Evolutionary conservation across 2,113 vertebrate species (phyloP), one percentile per base, ranked within the genome.

Genomic region (Andinoacara biseriatus): DNA sequence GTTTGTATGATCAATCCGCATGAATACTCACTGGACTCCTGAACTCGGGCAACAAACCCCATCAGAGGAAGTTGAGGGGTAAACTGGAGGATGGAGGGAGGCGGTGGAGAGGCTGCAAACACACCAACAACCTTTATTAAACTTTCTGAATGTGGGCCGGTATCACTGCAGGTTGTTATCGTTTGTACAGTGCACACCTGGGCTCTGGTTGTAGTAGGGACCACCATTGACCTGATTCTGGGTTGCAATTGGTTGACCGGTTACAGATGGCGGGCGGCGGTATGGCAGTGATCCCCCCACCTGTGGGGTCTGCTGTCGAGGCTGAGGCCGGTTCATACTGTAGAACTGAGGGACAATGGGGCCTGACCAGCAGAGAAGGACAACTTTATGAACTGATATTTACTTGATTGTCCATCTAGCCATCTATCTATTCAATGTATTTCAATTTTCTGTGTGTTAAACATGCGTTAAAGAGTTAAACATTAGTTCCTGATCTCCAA

Each of bases 41-140:
- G 98, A 93, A 99, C 97, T 93, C 97, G 97, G 95, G 97, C 97
- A 90, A 98, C 98, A 91, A 99, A 99, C 89, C 98, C 98, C 96
- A 97, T 98, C 90, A 99, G 95, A 20, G 98, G 98, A 90, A 99
- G 97, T 97, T 99, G 98, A 85, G 98, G 98, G 92, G 97, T 98
- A 96, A 98, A 97, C 96, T 98, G 98, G 87, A 98, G 97, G 89
- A 98, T 95, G 91, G 97, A 96, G 86, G 97, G 96, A 90, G 97
- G 97, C 79, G 97, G 96, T 85, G 97, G 97, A 90, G 97, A 97
- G 91, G 96, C 96, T 94, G 95, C 94, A 62, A 52, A 83, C 78
- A 86, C 43, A 86, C 31, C 29, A 11, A 20, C 15, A n/a, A 26
- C 22, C 2, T 57, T 20, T 8, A 31, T 38, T 15, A 38, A 40